Conservation (phyloP, 2,888 invertebrate species). For the Agrypnus murinus region DNA sequence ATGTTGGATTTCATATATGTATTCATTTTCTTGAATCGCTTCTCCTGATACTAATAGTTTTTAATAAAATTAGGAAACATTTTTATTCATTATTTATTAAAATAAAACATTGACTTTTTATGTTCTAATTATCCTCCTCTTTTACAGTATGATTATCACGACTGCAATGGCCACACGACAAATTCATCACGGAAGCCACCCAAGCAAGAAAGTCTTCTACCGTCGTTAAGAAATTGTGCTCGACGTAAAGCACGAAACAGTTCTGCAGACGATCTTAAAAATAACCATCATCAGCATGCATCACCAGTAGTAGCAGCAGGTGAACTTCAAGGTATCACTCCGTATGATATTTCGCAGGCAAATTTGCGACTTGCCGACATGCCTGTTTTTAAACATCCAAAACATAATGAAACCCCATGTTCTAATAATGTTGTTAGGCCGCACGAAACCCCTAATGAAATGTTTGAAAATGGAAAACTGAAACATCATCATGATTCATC, state of each 20-base stretch:
- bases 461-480: slow-evolving; percentile 28
- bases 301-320: not conserved
- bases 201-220: slow-evolving; percentile 21
- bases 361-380: not conserved
- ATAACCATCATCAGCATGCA: not conserved
- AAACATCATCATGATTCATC: not conserved
- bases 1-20: too few relatives aligned
- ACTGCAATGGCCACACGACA: slow-evolving; percentile 58
- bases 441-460: not conserved
- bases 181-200: slow-evolving; percentile 41
- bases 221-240: slow-evolving; percentile 17
- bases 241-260: slow-evolving; percentile 7
- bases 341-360: not conserved
- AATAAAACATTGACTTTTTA: too few relatives aligned
- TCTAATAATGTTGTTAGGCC: not conserved
- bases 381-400: not conserved
- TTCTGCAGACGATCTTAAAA: not conserved
- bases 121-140: not conserved
- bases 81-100: too few relatives aligned
- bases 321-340: not conserved
- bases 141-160: slow-evolving; percentile 48
- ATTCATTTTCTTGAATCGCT: too few relatives aligned
- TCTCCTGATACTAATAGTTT: too few relatives aligned
- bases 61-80: too few relatives aligned
- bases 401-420: not conserved